Base-by-base conservation (phyloP, 1,140 invertebrate genomes). In the Nephila pilipes region DNA sequence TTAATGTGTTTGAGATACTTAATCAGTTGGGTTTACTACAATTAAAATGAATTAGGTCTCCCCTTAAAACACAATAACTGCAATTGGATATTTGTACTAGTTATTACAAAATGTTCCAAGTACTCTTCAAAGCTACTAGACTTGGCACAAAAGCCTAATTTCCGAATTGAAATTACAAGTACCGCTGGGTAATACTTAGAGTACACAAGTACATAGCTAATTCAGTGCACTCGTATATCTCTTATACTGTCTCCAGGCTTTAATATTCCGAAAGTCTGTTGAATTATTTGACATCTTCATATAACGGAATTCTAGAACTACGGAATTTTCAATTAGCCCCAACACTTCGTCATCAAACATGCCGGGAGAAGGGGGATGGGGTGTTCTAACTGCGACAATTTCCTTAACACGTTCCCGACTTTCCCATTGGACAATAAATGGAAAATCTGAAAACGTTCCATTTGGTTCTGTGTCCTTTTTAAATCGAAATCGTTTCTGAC, bases 391-490 rank as follows among this genome's bases (percentile, higher is more conserved):
- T 6, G n/a, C 63, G 25, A 29, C 63, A 65, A 25, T 25, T 65
- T 65, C 8, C 25, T 65, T 65, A 10, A 65, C 22, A 65, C 8
- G 1, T 10, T n/a, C 25, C 22, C 25, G 69, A 75, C 29, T 75
- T 75, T 36, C 5, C 0, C 69, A 32, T 18, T 32, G 14, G 69
- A 75, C 14, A 75, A 29, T 75, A 16, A 32, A 36, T 1, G 14
- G 32, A 32, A 36, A 75, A 36, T 36, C 25, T 32, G 69, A 75
- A 75, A 75, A 57, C 29, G 46, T 46, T 46, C 46, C 46, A 46
- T 46, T 46, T 46, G 46, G 46, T 46, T 36, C 55, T 18, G 55
- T 29, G 25, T 58, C 83, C 83, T 85, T 85, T 85, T 60, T 85
- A 85, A 85, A 85, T 60, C 55, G 83, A 60, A 85, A 85, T 60